Base-by-base conservation (phyloP, 2,888 invertebrate species). In the Hyposoter didymator region DNA sequence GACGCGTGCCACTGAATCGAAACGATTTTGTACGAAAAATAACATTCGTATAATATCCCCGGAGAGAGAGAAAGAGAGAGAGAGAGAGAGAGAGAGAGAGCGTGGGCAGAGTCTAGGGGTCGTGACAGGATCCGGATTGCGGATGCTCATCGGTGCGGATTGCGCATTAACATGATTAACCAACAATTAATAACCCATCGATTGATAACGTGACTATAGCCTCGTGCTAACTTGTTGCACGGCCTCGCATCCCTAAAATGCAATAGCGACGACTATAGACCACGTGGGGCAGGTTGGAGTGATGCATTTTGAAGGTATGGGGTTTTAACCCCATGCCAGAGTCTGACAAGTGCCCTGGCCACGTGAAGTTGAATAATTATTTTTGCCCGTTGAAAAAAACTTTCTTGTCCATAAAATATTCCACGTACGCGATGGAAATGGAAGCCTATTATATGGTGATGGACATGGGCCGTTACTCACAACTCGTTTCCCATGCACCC, bases 121-220 rank as follows among this genome's bases (percentile, higher is more conserved):
- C 81, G 82, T 82, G 74, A 73, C 78, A 55, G 74, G 55, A 73
- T 86, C 59, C 59, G 59, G 59, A 59, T 28, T 59, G 28, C 59
- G 59, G 59, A 69, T 62, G 76, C 82, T 72, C 83, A 79, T 81
- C 83, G 87, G 86, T 84, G 84, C 85, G 80, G 86, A 88, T 87
- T 90, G 90, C 92, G 90, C 92, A 93, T 93, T 93, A 94, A 93
- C 92, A 91, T 93, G 92, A 94, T 94, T 94, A 93, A 94, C 93
- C 91, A 90, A 91, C 92, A 92, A 93, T 93, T 94, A 93, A 94
- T 94, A 93, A 93, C 93, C 90, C 93, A 93, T 93, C 93, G 93
- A 93, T 93, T 93, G 93, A 92, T 92, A 92, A 91, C 85, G 78
- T 62, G 83, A 92, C 92, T 91, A 92, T 93, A 93, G 59, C 92